Evolutionary conservation across 2,797 vertebrate species (phyloP).

Genomic region (Neosilurus mollespiculum): DNA sequence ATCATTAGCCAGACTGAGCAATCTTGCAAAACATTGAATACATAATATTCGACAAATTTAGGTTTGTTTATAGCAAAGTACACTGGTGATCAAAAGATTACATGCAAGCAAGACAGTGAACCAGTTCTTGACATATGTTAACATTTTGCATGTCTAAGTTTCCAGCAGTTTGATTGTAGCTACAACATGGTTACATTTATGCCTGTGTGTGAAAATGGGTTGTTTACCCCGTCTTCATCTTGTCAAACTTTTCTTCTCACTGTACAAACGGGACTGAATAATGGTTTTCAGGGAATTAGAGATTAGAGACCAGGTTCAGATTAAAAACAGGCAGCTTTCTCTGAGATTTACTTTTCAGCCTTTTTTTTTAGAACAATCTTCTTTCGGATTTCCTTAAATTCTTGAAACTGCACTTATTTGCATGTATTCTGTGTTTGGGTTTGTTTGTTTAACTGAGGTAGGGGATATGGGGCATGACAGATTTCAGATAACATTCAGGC

Average conservation of each 20-base stretch:
- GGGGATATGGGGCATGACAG: neutral
- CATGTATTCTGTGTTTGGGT: neutral
- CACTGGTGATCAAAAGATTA: slow-evolving; percentile 34
- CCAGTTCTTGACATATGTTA: slow-evolving; percentile 49
- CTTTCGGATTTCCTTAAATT: neutral
- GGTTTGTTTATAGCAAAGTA: slow-evolving; percentile 37
- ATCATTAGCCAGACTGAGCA: neutral
- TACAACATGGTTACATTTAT: slow-evolving; percentile 33
- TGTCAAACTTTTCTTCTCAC: slow-evolving; percentile 46
- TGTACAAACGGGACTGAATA: slow-evolving; percentile 50
- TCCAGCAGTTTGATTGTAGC: slow-evolving; percentile 49
- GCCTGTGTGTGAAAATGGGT: slow-evolving; percentile 44
- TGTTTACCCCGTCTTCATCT: slow-evolving; percentile 33
- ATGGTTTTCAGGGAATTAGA: slow-evolving; percentile 46
- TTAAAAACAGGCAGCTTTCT: slow-evolving; percentile 45
- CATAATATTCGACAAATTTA: slow-evolving; percentile 28
- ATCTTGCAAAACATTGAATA: slow-evolving; percentile 25
- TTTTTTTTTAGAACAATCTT: neutral
- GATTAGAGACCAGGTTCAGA: slow-evolving; percentile 47
- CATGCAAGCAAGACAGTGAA: slow-evolving; percentile 29
- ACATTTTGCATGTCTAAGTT: slow-evolving; percentile 42
- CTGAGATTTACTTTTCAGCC: neutral
- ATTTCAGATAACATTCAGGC: neutral
- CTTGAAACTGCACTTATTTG: neutral
- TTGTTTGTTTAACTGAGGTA: neutral